Evolutionary conservation across 1,140 invertebrate species (phyloP).

Genomic region (Xylocopa sonorina): DNA sequence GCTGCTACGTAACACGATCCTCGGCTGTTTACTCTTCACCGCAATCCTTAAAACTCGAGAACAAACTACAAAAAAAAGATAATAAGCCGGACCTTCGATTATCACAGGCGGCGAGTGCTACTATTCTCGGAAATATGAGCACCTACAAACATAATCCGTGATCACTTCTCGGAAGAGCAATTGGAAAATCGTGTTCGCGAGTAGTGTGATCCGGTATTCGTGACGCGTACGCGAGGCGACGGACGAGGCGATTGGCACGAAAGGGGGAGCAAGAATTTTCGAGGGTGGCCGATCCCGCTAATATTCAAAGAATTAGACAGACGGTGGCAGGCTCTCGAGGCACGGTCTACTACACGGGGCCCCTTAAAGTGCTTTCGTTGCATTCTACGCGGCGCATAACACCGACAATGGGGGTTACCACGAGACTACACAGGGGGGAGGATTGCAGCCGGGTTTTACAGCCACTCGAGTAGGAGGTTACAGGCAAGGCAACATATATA

Average conservation of each 20-base stretch:
- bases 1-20: not conserved
- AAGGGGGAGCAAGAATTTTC: constrained; percentile 49
- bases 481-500: constrained; percentile 67
- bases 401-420: constrained; percentile 62
- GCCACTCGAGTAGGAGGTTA: constrained; percentile 65
- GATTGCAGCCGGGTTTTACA: constrained; percentile 60
- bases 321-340: constrained; percentile 64
- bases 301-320: constrained; percentile 71
- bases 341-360: constrained; percentile 63
- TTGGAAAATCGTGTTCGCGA: constrained; percentile 4
- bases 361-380: constrained; percentile 72
- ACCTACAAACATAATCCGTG: not conserved
- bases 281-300: constrained; percentile 65
- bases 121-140: constrained; percentile 11
- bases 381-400: constrained; percentile 58
- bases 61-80: not conserved
- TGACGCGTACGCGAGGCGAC: constrained; percentile 21
- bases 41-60: not conserved
- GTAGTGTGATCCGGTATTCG: constrained; percentile 46
- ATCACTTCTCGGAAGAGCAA: not conserved
- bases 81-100: not conserved
- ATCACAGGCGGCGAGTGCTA: not conserved
- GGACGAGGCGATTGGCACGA: constrained; percentile 7
- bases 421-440: constrained; percentile 27
- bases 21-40: not conserved